Evolutionary conservation across 2,113 vertebrate species (phyloP), one percentile per base, ranked within the genome.

Genomic region (Rhinopithecus roxellana): DNA sequence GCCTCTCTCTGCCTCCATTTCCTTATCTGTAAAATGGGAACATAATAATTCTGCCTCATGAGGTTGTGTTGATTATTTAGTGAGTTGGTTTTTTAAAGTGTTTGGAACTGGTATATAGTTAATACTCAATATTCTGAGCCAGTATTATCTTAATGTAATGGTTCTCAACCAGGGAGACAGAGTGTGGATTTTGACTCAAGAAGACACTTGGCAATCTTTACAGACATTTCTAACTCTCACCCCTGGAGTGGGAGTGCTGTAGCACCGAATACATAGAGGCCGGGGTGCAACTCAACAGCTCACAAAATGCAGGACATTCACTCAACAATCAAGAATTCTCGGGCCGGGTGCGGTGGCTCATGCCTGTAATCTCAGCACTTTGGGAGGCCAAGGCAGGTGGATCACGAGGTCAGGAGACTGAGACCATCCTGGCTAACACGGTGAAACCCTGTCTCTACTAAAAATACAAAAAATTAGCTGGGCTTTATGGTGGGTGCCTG

Each of bases 321-420:
- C 12, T 6, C 4, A 9, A 32, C 18, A 2, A 0, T 5, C 1
- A 32, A 35, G 23, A 6, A 8, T 6, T 3, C 0, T 50, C 3
- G 0, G 13, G 48, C 48, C 13, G 0, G 48, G 48, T 14, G 13
- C 0, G 13, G 48, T 50, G 48, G 48, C 13, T 50, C 48, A 50
- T 0, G 13, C 48, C 13, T 50, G 13, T 50, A 50, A 50, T 50
- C 3, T 0, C 48, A 50, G 48, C 48, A 50, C 48, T 50, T 50
- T 50, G 48, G 48, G 48, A 50, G 48, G 48, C 48, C 48, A 50
- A 50, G 48, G 48, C 48, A 50, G 48, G 48, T 50, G 3, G 48
- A 50, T 50, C 48, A 50, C 0, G 3, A 50, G 13, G 48, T 50
- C 48, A 50, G 48, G 48, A 50, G 48, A 50, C 13, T 14, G 48